Evolutionary conservation across 2,888 invertebrate species (phyloP), one percentile per base, ranked within the genome.

Genomic region (Spialia ferax): DNA sequence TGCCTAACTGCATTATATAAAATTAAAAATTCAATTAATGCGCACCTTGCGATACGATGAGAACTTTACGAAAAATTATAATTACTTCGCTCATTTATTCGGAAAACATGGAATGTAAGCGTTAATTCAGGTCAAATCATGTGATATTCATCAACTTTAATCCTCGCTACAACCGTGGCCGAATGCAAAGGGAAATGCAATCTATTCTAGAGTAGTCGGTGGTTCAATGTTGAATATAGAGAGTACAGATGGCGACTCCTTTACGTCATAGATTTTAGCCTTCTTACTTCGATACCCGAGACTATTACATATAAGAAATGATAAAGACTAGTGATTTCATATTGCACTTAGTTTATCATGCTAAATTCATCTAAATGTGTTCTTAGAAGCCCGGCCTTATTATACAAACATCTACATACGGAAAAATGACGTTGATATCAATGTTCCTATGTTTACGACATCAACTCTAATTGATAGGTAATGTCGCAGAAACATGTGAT

Each of bases 401-500:
- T 55, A 29, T 55, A 42, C 64, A 64, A 56, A 35, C 50, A 22
- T 32, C 45, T 60, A 52, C 18, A 13, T 52, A 18, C 11, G 11
- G 32, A 11, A 32, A 55, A 32, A 32, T 32, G 11, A 55, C n/a
- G n/a, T 50, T 62, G 6, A n/a, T n/a, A n/a, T n/a, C n/a, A 29
- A 32, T 29, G 22, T 1, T 15, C 15, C 15, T 15, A 13, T 32
- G 45, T 32, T 35, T 35, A 55, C 29, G 45, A 50, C 57, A 59
- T 59, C 57, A 38, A 57, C 50, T 50, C 64, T 64, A 64, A 35
- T 56, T 59, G 32, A 35, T 56, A 52, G 32, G 18, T 42, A 50
- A 45, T 75, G 70, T 70, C 71, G 72, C 71, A 65, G 70, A 69
- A 72, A 71, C 70, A 71, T 74, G 74, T 75, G 82, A 88, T 85